Base-by-base conservation (phyloP, 2,888 invertebrate genomes). In the Anagyrus pseudococci region DNA sequence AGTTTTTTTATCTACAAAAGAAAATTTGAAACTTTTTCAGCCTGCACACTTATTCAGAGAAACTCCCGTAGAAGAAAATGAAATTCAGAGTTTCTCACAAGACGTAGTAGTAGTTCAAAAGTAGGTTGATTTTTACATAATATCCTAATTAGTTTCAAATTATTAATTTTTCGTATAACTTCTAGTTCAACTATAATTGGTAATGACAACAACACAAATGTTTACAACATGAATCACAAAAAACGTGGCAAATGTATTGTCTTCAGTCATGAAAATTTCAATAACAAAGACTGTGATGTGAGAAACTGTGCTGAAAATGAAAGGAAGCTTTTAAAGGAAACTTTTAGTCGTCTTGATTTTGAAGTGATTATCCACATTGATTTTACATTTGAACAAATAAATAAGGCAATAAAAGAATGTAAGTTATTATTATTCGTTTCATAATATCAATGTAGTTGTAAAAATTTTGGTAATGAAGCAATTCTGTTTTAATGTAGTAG, bases 401-500 rank as follows among this genome's bases (percentile, higher is more conserved):
- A 41, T 7, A 17, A 19, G 6, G 10, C 10, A 4, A 6, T 64
- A 22, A 37, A n/a, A 29, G 4, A 59, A 41, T 37, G 64, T 64
- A 55, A 59, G 55, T 59, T 26, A 37, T 2, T 49, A 1, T 20
- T 2, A 37, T 37, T 15, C 8, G 2, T 37, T 2, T 37, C 2
- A 0, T 26, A 47, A 20, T 40, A 2, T 26, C n/a, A 23, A 37
- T 22, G 2, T 3, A 37, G 7, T 15, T 40, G 2, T 29, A 8
- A 41, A 7, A 41, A 25, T 15, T 10, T 13, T 61, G 22, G n/a
- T n/a, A n/a, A n/a, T n/a, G n/a, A n/a, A n/a, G n/a, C n/a, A n/a
- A 49, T 58, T 26, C 43, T 43, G 2, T 20, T 15, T n/a, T 68
- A 80, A 83, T 82, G 77, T n/a, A n/a, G n/a, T n/a, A n/a, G n/a